Evolutionary conservation across 35 echinoderm and acorn worm genomes (phyloP).

Genomic region (Anneissia japonica): DNA sequence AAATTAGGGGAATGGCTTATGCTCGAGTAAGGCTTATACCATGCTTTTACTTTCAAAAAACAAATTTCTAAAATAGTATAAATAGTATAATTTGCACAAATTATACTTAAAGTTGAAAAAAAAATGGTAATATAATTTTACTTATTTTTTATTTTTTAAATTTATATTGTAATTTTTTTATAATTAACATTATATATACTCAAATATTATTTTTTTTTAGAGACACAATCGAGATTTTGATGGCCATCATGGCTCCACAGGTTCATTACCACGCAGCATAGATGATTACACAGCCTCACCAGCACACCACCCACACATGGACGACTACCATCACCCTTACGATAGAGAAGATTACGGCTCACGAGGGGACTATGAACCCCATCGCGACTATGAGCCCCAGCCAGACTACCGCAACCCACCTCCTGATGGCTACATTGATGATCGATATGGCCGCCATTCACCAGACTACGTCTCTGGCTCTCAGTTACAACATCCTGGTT

Average conservation of each 20-base stretch:
- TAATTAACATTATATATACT: too few relatives aligned
- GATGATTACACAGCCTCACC: conserved; percentile 1
- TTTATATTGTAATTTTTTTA: too few relatives aligned
- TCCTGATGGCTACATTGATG: background rate
- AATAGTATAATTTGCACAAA: too few relatives aligned
- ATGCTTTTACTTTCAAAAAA: too few relatives aligned
- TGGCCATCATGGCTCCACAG: background rate
- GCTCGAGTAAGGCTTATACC: too few relatives aligned
- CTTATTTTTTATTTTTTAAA: too few relatives aligned
- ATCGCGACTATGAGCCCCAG: background rate
- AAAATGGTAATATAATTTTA: too few relatives aligned
- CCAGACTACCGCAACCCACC: conserved; percentile 23
- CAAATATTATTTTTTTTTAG: too few relatives aligned
- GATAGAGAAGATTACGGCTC: background rate
- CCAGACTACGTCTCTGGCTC: background rate
- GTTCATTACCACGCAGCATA: conserved; percentile 4
- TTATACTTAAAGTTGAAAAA: too few relatives aligned
- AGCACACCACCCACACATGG: conserved; percentile 3
- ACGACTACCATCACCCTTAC: background rate
- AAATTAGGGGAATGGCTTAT: too few relatives aligned
- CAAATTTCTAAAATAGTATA: too few relatives aligned
- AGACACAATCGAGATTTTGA: background rate
- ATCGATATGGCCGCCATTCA: background rate
- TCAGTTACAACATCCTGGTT: background rate
- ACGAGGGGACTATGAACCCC: background rate